These are phyloP conservation scores for Syncerus caffer DNA, from an alignment of 2,797 vertebrate species.

Conservation along the genomic window DNA sequence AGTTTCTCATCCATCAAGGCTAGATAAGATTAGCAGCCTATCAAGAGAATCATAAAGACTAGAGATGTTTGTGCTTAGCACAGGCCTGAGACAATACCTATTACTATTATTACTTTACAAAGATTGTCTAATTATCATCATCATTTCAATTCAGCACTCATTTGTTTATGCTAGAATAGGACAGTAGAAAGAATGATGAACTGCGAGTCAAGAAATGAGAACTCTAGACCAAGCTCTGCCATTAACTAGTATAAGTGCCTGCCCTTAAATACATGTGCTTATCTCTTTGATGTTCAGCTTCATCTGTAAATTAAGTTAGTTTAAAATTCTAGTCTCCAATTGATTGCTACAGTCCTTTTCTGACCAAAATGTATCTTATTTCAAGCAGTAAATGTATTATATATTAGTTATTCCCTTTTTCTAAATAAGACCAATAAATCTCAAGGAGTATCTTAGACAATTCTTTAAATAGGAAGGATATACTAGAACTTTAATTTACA, in stretches of 20 bases:
- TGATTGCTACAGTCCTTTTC: neutral
- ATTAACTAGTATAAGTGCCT: neutral
- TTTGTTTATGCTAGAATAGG: neutral
- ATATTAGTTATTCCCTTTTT: neutral
- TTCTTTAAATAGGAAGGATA: neutral
- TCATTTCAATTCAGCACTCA: slow-evolving; percentile 16
- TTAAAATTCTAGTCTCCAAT: neutral
- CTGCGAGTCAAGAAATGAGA: neutral
- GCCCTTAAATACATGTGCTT: neutral
- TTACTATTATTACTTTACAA: slow-evolving; percentile 7
- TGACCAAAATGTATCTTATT: neutral
- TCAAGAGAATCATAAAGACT: neutral
- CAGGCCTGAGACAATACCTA: neutral
- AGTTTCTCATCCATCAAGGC: neutral
- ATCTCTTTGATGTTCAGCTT: neutral
- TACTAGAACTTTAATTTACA: neutral
- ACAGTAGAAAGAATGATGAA: neutral
- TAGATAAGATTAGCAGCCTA: neutral
- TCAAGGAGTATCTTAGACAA: neutral
- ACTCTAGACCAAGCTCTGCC: neutral
- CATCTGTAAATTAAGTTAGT: neutral
- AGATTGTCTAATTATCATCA: neutral
- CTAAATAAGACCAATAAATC: neutral
- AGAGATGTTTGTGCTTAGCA: neutral
- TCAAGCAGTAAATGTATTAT: neutral